A percentile compares a stretch with the other conserved stretches of the same genome.
Evolutionary conservation across 2,113 vertebrate species (phyloP).

Genomic region (Colius striatus): DNA sequence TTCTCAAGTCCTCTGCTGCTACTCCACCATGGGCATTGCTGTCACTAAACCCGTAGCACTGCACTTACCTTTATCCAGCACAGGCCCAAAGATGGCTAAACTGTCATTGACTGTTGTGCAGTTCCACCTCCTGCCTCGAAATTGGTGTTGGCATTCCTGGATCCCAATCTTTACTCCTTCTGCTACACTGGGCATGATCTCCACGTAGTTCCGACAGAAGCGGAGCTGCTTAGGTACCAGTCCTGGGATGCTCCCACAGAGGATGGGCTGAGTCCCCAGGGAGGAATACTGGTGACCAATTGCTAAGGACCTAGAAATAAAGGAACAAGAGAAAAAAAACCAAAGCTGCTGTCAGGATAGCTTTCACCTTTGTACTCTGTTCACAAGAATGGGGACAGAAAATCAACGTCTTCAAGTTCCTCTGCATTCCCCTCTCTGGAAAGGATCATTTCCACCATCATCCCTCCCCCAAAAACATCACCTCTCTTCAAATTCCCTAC

Average conservation of each 20-base stretch:
- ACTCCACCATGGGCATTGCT: accelerated
- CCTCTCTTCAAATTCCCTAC: neutral
- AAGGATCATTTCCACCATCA: accelerated
- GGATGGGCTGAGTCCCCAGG: constrained; percentile 89
- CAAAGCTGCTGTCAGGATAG: neutral
- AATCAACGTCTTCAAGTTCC: neutral
- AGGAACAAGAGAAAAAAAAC: neutral
- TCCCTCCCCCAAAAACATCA: neutral
- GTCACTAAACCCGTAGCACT: accelerated
- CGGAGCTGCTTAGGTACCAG: constrained; percentile 96
- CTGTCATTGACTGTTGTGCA: constrained; percentile 94
- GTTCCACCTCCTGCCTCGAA: constrained; percentile 95
- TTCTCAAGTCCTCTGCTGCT: neutral
- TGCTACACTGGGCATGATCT: constrained; percentile 97
- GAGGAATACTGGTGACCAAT: constrained; percentile 93
- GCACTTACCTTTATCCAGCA: constrained; percentile 93
- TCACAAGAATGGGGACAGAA: neutral
- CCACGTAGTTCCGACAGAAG: constrained; percentile 96
- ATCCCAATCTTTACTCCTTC: constrained; percentile 95
- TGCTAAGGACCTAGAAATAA: constrained; percentile 88
- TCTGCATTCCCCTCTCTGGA: accelerated
- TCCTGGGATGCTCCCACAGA: constrained; percentile 94
- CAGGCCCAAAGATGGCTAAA: constrained; percentile 95
- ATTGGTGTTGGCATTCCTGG: constrained; percentile 96
- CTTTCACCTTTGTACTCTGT: neutral